These are phyloP conservation scores for Ferrisia virgata DNA, from an alignment of 2,888 invertebrate species.

Conservation along the genomic window DNA sequence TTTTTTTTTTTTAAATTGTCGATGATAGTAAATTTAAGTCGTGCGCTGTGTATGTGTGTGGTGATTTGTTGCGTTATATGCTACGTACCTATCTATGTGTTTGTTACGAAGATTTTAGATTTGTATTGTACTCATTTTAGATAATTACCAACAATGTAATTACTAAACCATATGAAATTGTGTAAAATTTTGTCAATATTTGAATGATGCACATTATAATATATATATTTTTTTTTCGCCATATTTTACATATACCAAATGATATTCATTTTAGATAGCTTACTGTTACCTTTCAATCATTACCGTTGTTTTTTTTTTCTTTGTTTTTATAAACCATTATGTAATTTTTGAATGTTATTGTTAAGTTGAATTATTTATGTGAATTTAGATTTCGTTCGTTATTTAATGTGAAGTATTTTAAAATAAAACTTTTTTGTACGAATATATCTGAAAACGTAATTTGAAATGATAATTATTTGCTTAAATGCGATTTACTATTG, in stretches of 20 bases:
- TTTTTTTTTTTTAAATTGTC: background rate
- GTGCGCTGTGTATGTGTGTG: constrained; percentile 42
- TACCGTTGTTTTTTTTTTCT: background rate
- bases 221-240: background rate
- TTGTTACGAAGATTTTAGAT: background rate
- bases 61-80: constrained; percentile 18
- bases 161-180: background rate
- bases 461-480: too few species aligned
- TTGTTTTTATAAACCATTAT: background rate
- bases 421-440: background rate
- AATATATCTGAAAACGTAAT: background rate
- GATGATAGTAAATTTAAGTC: background rate
- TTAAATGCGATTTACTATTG: too few species aligned
- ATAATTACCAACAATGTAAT: background rate
- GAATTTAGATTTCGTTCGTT: constrained; percentile 26
- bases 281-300: constrained; percentile 26
- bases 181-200: background rate
- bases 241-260: background rate
- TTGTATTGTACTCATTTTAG: background rate
- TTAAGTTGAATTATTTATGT: constrained; percentile 11
- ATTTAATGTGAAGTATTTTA: constrained; percentile 1
- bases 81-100: too few species aligned
- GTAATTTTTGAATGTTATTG: constrained; percentile 15
- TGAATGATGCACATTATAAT: background rate
- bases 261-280: constrained; percentile 4